Evolutionary conservation across 2,113 vertebrate species (phyloP).

Genomic region (Prolemur simus): DNA sequence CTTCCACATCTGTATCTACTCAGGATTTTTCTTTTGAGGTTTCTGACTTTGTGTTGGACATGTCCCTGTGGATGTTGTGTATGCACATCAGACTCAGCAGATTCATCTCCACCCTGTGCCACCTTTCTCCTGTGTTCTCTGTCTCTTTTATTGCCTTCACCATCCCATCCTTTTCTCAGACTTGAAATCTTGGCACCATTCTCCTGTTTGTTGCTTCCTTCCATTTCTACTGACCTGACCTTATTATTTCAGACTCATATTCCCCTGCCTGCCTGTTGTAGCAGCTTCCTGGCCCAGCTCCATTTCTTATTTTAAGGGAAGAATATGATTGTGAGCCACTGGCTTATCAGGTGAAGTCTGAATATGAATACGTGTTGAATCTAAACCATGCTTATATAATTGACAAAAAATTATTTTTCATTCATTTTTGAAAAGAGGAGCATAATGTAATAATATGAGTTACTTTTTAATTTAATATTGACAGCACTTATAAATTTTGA

Average conservation of each 20-base stretch:
- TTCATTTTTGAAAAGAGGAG: neutral
- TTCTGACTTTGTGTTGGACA: neutral
- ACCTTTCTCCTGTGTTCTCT: neutral
- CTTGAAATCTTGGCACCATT: slow-evolving; percentile 19
- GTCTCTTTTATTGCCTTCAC: neutral
- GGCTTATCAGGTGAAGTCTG: neutral
- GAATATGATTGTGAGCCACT: neutral
- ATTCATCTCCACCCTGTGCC: neutral
- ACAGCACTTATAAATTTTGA: neutral
- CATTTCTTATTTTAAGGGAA: neutral
- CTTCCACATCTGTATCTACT: neutral
- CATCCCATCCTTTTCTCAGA: neutral
- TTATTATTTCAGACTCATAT: neutral
- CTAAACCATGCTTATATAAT: neutral
- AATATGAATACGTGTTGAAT: slow-evolving; percentile 1
- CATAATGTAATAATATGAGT: neutral
- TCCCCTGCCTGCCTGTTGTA: neutral
- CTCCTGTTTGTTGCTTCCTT: neutral
- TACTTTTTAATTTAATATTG: slow-evolving; percentile 43
- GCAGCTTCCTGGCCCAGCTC: neutral
- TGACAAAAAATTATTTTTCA: slow-evolving; percentile 1
- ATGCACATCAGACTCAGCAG: neutral
- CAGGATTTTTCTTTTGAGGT: neutral
- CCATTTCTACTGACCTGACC: neutral
- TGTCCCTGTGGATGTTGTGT: neutral